phyloP scores from a whole-genome alignment of 1,140 invertebrate species.

The Rhyzopertha dominica region DNA sequence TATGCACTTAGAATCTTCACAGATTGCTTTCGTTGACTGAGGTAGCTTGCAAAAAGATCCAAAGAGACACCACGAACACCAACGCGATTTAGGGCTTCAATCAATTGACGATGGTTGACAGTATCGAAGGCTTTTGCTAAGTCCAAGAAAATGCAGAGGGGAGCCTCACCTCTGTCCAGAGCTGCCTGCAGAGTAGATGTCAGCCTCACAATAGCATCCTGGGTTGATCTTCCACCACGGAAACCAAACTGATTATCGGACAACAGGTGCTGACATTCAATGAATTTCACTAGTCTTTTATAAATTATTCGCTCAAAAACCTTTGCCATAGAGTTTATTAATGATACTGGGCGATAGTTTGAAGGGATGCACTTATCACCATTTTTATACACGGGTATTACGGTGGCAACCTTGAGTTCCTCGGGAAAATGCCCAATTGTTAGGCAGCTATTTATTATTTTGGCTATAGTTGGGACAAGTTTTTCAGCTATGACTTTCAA shows the following conservation, averaged over 20 bases:
- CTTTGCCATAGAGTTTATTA: constrained; percentile 22
- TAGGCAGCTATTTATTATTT: constrained; percentile 5
- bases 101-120: constrained; percentile 3
- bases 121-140: constrained; percentile 15
- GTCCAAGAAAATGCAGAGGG: constrained; percentile 9
- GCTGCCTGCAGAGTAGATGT: constrained; percentile 1
- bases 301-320: constrained; percentile 26
- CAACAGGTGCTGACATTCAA: constrained; percentile 23
- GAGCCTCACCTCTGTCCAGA: constrained; percentile 2
- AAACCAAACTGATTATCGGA: constrained; percentile 7
- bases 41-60: too few species aligned
- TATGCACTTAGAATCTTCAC: too few species aligned
- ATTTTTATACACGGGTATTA: constrained; percentile 1
- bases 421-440: not conserved
- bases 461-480: not conserved
- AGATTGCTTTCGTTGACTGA: too few species aligned
- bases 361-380: not conserved
- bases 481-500: not conserved
- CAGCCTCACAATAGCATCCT: constrained; percentile 5
- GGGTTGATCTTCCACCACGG: not conserved
- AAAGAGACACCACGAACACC: not conserved
- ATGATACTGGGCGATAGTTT: constrained; percentile 27
- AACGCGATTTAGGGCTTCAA: not conserved
- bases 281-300: constrained; percentile 14
- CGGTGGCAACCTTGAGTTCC: constrained; percentile 1